Base-by-base conservation (phyloP, 2,113 vertebrate species). In the Malaclemys terrapin region DNA sequence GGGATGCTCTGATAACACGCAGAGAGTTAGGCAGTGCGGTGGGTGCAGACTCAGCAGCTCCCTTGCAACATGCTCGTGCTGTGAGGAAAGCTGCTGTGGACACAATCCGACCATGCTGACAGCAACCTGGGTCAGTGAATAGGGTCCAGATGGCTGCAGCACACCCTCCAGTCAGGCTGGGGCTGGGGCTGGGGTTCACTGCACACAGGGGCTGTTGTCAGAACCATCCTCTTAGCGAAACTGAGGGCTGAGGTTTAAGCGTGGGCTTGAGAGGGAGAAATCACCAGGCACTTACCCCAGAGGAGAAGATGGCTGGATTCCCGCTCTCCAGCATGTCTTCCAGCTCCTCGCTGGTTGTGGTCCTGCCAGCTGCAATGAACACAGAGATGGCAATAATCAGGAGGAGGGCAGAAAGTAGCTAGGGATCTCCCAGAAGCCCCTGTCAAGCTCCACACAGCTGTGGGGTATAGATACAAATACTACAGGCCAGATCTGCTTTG, bases 251-350 rank as follows among this genome's bases (percentile, higher is more conserved):
- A 75, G 69, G 22, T 38, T 45, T 10, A 45, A 5, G 45, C 29
- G 5, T 1, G 4, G 31, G 29, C 24, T 78, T 16, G 27, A 25
- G n/a, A 6, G 29, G 12, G 14, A 17, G 49, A 22, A 8, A n/a
- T 35, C 17, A 10, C 52, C 53, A 65, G 1, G 22, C 25, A 94
- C 98, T 98, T 95, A 99, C 99, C 98, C 99, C 99, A 0, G 99
- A 99, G 80, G 99, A 99, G 97, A 99, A 99, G 97, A 99, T 99
- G 85, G 99, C 99, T 0, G 99, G 99, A 96, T 99, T 99, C 94
- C 99, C 99, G 1, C 99, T 99, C 97, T 99, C 99, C 96, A 99
- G 97, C 99, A 99, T 99, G 98, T 99, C 99, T 93, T 99, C 99
- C 93, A 99, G 98, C 97, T 99, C 99, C 88, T 99, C 99, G 0